Evolutionary conservation across 2,113 vertebrate species (phyloP).

Genomic region (Thalassoma bifasciatum): DNA sequence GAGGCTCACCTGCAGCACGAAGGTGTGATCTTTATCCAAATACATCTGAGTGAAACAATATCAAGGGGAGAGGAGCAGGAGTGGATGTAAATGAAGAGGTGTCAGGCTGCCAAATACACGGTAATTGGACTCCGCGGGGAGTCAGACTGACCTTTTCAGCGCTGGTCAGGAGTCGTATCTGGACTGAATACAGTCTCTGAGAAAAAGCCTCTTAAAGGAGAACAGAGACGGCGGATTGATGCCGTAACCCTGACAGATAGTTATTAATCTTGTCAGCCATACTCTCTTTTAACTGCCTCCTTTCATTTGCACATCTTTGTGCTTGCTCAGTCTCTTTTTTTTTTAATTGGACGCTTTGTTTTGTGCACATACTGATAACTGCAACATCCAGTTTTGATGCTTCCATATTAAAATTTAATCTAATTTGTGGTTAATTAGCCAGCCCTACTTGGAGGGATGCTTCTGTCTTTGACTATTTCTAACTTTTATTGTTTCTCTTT

Average conservation of each 20-base stretch:
- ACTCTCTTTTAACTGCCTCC: too few species aligned
- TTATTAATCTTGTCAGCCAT: too few species aligned
- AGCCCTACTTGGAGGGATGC: too few species aligned
- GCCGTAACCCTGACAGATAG: too few species aligned
- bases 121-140: conserved; percentile 63
- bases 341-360: conserved; percentile 61
- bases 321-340: conserved; percentile 1
- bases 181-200: conserved; percentile 28
- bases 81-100: conserved; percentile 69
- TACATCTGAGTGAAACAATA: conserved; percentile 39
- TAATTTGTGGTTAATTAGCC: too few species aligned
- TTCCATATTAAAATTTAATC: conserved; percentile 59
- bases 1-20: background rate
- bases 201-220: conserved; percentile 40
- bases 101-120: conserved; percentile 59
- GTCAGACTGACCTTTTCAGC: conserved; percentile 64
- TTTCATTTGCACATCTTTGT: too few species aligned
- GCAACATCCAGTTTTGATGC: conserved; percentile 64
- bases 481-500: too few species aligned
- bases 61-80: conserved; percentile 41
- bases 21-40: conserved; percentile 42
- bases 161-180: background rate
- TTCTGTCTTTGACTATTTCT: too few species aligned
- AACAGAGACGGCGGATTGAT: conserved; percentile 24
- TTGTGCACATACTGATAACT: conserved; percentile 73